A percentile compares a stretch with the other conserved stretches of the same genome.
These are phyloP conservation scores for Heloderma charlesbogerti DNA, from an alignment of 2,113 vertebrate genomes.

Conservation along the genomic window DNA sequence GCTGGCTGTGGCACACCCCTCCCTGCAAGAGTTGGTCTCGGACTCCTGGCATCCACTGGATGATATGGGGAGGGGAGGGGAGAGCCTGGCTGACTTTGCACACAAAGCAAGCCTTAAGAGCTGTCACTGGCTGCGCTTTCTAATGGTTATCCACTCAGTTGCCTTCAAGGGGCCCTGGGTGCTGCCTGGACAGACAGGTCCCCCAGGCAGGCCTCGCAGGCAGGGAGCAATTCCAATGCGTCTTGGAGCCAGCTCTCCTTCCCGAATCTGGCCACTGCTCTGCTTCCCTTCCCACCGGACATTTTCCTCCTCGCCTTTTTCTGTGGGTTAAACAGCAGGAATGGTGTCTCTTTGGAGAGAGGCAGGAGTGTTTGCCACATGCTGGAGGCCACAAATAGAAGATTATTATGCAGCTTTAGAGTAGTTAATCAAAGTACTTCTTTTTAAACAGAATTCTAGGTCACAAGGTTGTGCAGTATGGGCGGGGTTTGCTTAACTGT, in stretches of 20 bases:
- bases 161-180: neutral
- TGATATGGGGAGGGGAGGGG: neutral
- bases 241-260: neutral
- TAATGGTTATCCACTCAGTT: neutral
- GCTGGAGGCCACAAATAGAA: neutral
- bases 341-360: neutral
- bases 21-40: neutral
- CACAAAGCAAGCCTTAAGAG: neutral
- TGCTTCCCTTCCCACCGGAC: neutral
- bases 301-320: neutral
- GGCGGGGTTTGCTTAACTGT: fast-evolving
- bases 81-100: neutral
- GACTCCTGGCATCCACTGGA: neutral
- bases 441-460: neutral
- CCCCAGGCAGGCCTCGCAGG: neutral
- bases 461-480: neutral
- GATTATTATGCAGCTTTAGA: neutral
- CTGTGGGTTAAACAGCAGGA: neutral
- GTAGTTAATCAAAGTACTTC: neutral
- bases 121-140: fast-evolving
- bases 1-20: neutral
- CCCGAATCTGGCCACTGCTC: neutral
- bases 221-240: fast-evolving
- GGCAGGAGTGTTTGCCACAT: neutral
- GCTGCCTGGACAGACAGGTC: neutral